Base-by-base conservation (phyloP, 2,888 invertebrate genomes). In the Caradrina kadenii region DNA sequence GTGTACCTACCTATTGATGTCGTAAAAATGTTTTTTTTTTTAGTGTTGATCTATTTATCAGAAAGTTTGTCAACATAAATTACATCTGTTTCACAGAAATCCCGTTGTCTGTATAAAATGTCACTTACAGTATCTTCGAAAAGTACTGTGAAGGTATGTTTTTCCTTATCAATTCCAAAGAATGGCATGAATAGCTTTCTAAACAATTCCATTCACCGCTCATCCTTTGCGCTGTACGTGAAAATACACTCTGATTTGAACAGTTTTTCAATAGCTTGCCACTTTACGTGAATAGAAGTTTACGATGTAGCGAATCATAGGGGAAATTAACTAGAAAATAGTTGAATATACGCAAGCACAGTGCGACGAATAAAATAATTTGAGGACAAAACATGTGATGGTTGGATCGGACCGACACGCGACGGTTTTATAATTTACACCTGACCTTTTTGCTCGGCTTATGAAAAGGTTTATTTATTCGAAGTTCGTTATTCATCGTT, bases 261-360 rank as follows among this genome's bases (percentile, higher is more conserved):
- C 64, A 75, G 74, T 75, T 70, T 79, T 85, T 80, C 79, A 86
- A 82, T 79, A 71, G 69, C 21, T 60, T 88, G 81, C 83, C 87
- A 88, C 88, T 90, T 89, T 75, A 84, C 86, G 86, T 94, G 94
- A 94, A 94, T 93, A 88, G 90, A 86, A 84, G 88, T 85, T 93
- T 94, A 94, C 93, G 93, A 94, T 84, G 91, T 89, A 89, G 67
- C 89, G 84, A 93, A 90, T 90, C 90, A 86, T 88, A 73, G 74
- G 90, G 91, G 91, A 93, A 91, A 93, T 92, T 92, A 92, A 89
- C 50, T 64, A 86, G 86, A 86, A 88, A 85, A 86, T 86, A 87
- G 85, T 83, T 89, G 83, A 87, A 88, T 87, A 81, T 80, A 84
- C 81, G 82, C 82, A 84, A 78, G 77, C 79, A 82, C 76, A 71